These are phyloP conservation scores for Lordiphosa andalusiaca DNA, from an alignment of 2,888 invertebrate genomes.

Conservation along the genomic window DNA sequence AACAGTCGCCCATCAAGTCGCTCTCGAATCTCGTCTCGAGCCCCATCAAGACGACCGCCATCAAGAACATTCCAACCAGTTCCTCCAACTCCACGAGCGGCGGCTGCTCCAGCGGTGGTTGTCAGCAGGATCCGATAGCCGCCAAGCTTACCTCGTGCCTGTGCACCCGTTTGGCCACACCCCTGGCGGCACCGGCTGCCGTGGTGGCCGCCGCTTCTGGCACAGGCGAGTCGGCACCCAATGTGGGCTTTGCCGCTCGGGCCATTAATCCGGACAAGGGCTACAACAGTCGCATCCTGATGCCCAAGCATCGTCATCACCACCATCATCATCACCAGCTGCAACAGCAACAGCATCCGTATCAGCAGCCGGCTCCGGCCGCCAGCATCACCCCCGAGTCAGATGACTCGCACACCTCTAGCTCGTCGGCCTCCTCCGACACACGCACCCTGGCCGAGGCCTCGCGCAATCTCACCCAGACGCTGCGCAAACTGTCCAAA, in stretches of 20 bases:
- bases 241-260: conserved; percentile 21
- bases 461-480: conserved; percentile 94
- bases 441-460: conserved; percentile 92
- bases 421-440: conserved; percentile 80
- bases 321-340: conserved; percentile 77
- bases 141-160: conserved; percentile 81
- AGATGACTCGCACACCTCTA: conserved; percentile 69
- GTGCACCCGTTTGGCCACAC: conserved; percentile 63
- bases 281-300: conserved; percentile 78
- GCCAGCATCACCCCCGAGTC: conserved; percentile 37
- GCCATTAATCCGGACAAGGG: conserved; percentile 64
- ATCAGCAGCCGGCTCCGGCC: conserved; percentile 5
- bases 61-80: conserved; percentile 73
- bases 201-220: conserved; percentile 1
- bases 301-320: conserved; percentile 76
- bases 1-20: conserved; percentile 84
- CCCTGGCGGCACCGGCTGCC: conserved; percentile 14
- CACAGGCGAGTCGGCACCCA: conserved; percentile 7
- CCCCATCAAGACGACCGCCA: conserved; percentile 80
- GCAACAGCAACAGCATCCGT: conserved; percentile 41
- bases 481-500: conserved; percentile 92
- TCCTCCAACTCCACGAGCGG: conserved; percentile 7
- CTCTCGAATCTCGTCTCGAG: conserved; percentile 84
- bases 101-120: conserved; percentile 42
- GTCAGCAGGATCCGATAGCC: conserved; percentile 79